phyloP scores from a whole-genome alignment of 2,797 vertebrate genomes.

The Platalea minor region DNA sequence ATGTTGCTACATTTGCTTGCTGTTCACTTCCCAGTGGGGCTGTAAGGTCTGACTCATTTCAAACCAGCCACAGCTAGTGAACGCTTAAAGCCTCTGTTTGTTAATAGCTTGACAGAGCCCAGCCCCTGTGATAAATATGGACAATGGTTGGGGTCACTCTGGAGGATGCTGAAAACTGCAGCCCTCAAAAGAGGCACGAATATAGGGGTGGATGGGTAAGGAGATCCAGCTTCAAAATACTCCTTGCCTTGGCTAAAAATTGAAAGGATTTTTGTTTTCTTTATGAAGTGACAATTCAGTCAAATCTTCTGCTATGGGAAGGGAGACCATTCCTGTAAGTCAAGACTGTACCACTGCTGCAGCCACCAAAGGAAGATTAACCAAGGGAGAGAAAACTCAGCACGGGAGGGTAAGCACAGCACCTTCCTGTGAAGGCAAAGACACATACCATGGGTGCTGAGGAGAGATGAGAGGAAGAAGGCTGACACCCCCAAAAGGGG shows the following conservation, averaged over 20 bases:
- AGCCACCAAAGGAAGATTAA: conserved; percentile 42
- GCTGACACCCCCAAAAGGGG: neutral
- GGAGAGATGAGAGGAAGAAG: neutral
- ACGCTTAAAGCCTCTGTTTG: neutral
- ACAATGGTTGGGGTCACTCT: neutral
- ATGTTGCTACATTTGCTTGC: neutral
- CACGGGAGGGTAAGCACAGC: conserved; percentile 80
- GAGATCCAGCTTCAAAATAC: neutral
- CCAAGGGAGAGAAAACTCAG: conserved; percentile 74
- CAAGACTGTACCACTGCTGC: neutral
- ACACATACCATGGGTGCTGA: neutral
- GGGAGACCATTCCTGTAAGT: neutral
- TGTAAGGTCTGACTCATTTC: neutral
- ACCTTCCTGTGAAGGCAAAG: neutral
- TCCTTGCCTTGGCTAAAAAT: neutral
- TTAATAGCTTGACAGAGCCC: neutral
- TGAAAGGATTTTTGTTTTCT: neutral
- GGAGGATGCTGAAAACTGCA: neutral
- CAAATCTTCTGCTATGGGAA: neutral
- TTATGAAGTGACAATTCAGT: neutral
- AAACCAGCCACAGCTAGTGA: neutral
- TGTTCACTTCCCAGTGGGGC: neutral
- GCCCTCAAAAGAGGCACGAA: neutral
- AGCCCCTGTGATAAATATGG: neutral
- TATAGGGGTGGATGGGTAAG: neutral